These are phyloP conservation scores for Drosophila greeni DNA, from an alignment of 2,888 invertebrate species.

Conservation along the genomic window DNA sequence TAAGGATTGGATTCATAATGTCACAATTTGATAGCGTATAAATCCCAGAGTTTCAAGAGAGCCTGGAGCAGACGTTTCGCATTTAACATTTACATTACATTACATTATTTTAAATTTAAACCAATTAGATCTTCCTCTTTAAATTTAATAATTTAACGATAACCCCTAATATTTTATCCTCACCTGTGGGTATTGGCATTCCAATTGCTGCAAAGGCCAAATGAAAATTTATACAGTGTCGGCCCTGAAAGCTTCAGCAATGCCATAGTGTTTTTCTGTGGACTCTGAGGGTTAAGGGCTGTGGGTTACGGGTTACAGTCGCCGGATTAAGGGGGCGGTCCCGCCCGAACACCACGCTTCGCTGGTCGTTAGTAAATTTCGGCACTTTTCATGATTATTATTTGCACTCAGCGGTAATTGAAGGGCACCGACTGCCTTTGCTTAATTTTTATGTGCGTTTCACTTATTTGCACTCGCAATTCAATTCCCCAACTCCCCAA, in stretches of 20 bases:
- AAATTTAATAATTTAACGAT: background rate
- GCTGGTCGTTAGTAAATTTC: conserved; percentile 60
- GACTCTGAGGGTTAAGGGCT: conserved; percentile 13
- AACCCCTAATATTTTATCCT: background rate
- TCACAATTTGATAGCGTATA: too few relatives aligned
- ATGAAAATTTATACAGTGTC: conserved; percentile 63
- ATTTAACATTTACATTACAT: too few relatives aligned
- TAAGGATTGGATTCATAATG: too few relatives aligned
- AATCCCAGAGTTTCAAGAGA: too few relatives aligned
- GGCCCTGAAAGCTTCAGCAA: conserved; percentile 52
- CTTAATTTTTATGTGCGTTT: conserved; percentile 60
- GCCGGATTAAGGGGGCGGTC: conserved; percentile 9
- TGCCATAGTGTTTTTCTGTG: conserved; percentile 42
- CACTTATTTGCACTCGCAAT: conserved; percentile 16
- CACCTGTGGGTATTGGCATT: conserved; percentile 30
- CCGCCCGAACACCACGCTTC: conserved; percentile 33
- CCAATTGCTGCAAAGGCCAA: conserved; percentile 46
- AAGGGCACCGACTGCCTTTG: conserved; percentile 50
- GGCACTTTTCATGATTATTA: conserved; percentile 73
- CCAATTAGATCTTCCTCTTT: background rate
- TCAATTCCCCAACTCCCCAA: conserved; percentile 12
- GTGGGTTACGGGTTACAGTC: conserved; percentile 2
- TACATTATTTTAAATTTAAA: background rate
- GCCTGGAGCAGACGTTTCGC: too few relatives aligned
- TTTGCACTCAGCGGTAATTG: conserved; percentile 70